Evolutionary conservation across 2,113 vertebrate genomes (phyloP), one percentile per base, ranked within the genome.

Genomic region (Noctilio leporinus): DNA sequence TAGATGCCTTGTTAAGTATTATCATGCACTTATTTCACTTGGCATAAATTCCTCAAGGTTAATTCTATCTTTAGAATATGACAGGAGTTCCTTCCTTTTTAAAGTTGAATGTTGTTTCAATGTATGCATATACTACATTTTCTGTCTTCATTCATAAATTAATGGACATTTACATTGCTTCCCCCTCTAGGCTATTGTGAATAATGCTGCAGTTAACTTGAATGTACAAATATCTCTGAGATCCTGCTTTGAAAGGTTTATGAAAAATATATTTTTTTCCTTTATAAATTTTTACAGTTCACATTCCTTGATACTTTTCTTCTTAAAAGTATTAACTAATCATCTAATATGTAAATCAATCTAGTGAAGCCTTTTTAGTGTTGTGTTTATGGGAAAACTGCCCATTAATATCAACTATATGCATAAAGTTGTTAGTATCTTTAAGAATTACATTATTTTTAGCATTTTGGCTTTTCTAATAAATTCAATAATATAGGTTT

Each of bases 1-100:
- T 40, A 26, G 7, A 45, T 84, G 40, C 45, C 2, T 88, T n/a
- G n/a, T 51, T 69, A 96, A 80, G 5, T 93, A 35, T 38, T 47
- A 65, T 93, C 22, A 70, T 51, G 11, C 11, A 59, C 7, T 93
- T 96, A 91, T 55, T 95, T 86, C 35, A 53, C 15, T 78, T 94
- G 30, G 26, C 17, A 65, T 57, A 67, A 91, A 78, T 19, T 64
- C 15, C 9, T 78, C 59, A 91, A 26, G 4, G 1, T 73, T 82
- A 28, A 77, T 72, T 77, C 16, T 19, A 14, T 62, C 19, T 67
- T 81, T 72, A 59, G 16, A 7, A 81, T 65, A 57, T 53, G 33
- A 62, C 28, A 35, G 7, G 2, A 70, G 86, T 89, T 82, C 17
- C 49, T 86, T 88, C 19, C 38, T 65, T 67, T 70, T 59, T 30